Evolutionary conservation across 37 sponge, comb jelly and placozoan genomes (phyloP).

Genomic region (Mnemiopsis leidyi): DNA sequence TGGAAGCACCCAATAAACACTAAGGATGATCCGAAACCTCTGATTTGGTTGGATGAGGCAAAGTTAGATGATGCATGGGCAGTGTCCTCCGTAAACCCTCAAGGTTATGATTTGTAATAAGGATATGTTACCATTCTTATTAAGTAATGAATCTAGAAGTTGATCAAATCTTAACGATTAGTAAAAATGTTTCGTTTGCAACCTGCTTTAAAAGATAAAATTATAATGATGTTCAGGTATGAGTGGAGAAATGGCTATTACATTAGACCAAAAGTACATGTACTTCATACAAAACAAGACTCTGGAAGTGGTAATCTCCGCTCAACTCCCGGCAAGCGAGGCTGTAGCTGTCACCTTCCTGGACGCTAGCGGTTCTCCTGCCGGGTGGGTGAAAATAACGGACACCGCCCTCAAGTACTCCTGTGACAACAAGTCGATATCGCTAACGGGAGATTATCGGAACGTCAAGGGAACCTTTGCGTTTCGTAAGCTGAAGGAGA

Average conservation of each 20-base stretch:
- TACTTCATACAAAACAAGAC: background rate
- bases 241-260: background rate
- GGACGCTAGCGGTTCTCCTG: background rate
- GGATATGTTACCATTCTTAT: too few relatives aligned
- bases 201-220: too few relatives aligned
- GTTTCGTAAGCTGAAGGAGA: background rate
- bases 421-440: background rate
- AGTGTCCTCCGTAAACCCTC: background rate
- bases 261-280: background rate
- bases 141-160: too few relatives aligned
- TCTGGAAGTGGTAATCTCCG: background rate
- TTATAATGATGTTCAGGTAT: too few relatives aligned
- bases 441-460: background rate
- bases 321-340: background rate
- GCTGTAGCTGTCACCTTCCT: background rate
- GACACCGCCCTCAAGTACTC: background rate
- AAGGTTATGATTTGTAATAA: too few relatives aligned
- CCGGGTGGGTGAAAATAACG: background rate
- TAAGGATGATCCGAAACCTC: background rate
- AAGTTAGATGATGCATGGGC: background rate
- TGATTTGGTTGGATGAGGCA: conserved; percentile 20
- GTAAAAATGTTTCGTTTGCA: too few relatives aligned
- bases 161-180: too few relatives aligned
- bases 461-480: background rate
- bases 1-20: background rate